Conservation (phyloP, 2,888 invertebrate genomes). For the Epinotia brunnichana region DNA sequence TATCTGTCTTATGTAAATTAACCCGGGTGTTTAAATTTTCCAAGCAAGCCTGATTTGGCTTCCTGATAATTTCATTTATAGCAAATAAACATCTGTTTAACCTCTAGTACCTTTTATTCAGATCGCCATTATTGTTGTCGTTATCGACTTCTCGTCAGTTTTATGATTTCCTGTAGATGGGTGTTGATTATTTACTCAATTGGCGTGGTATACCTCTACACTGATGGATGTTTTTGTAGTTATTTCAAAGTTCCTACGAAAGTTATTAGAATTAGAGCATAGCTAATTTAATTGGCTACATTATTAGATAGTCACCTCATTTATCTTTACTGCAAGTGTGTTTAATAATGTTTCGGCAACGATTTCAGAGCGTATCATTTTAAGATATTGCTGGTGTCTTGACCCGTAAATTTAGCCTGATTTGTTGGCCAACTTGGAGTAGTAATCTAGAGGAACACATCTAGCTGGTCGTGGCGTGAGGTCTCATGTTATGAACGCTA, state of each 20-base stretch:
- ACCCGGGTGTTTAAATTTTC: conserved; percentile 57
- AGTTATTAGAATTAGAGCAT: conserved; percentile 1
- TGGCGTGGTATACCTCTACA: not conserved
- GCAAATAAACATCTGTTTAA: not conserved
- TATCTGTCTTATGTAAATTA: conserved; percentile 67
- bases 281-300: not conserved
- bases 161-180: conserved; percentile 8
- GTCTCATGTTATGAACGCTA: conserved; percentile 52
- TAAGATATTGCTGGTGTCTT: conserved; percentile 21
- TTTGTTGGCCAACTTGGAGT: conserved; percentile 50
- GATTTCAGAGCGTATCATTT: conserved; percentile 26
- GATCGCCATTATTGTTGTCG: conserved; percentile 3
- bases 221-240: not conserved
- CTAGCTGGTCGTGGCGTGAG: conserved; percentile 49
- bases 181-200: not conserved
- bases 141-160: conserved; percentile 1
- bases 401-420: conserved; percentile 26
- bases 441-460: conserved; percentile 50
- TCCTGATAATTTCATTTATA: conserved; percentile 46
- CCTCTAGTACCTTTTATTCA: conserved; percentile 8
- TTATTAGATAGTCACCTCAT: not conserved
- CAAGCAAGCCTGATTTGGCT: conserved; percentile 51
- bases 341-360: conserved; percentile 24
- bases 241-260: not conserved
- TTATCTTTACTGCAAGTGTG: not conserved